Percentiles rank a stretch among this genome's conserved stretches.
phyloP scores from a whole-genome alignment of 2,113 vertebrate genomes.

The Hemicordylus capensis region DNA sequence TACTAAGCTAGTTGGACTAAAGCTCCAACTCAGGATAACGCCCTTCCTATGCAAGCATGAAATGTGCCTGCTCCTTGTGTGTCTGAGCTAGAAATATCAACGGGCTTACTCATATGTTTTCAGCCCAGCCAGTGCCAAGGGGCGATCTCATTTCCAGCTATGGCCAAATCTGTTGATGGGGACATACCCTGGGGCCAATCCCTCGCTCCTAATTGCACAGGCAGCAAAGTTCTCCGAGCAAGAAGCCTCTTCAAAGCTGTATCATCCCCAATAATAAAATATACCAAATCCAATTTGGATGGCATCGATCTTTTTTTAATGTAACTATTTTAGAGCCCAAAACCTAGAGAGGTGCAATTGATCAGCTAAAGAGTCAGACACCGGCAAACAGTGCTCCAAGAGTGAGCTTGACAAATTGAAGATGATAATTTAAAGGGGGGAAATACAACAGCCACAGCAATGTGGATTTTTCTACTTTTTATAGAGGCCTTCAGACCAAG shows the following conservation, averaged over 20 bases:
- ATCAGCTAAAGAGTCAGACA: constrained; percentile 39
- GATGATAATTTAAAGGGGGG: constrained; percentile 45
- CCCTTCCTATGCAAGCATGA: too few species aligned
- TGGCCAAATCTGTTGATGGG: background rate
- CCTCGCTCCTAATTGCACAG: background rate
- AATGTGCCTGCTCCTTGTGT: too few species aligned
- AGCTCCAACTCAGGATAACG: too few species aligned
- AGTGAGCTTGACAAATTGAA: constrained; percentile 27
- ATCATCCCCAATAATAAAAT: constrained; percentile 52
- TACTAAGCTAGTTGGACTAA: too few species aligned
- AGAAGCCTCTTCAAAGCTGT: background rate
- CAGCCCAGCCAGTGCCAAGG: too few species aligned
- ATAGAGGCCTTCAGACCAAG: background rate
- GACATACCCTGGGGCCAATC: too few species aligned
- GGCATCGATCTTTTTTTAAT: constrained; percentile 60
- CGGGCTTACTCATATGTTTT: too few species aligned
- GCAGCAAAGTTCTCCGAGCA: background rate
- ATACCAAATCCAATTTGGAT: constrained; percentile 57
- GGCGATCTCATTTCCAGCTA: background rate
- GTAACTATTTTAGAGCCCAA: constrained; percentile 57
- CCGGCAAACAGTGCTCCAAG: background rate
- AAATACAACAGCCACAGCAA: background rate
- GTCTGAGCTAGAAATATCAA: too few species aligned
- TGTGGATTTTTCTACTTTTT: background rate
- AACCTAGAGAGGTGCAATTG: constrained; percentile 12